These are phyloP conservation scores for Hypsibius dujardini DNA, from an alignment of 1,140 invertebrate species.

Conservation along the genomic window DNA sequence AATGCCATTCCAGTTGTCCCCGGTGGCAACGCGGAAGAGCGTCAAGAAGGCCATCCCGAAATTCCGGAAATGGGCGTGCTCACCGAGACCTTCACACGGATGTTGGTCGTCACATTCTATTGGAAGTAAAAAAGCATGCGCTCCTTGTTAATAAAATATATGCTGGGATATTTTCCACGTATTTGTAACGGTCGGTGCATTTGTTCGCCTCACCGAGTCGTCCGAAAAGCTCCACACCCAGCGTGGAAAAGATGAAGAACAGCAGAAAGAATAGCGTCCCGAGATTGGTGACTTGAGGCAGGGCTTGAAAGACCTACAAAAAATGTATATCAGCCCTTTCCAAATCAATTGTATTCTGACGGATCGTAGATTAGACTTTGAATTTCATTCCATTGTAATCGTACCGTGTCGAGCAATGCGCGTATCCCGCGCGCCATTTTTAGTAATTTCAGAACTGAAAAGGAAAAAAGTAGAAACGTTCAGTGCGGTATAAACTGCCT, in stretches of 20 bases:
- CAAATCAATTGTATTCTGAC: no score
- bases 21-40: conserved; percentile 91
- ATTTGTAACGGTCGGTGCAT: conserved; percentile 16
- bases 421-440: conserved; percentile 99
- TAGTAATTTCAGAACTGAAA: conserved; percentile 73
- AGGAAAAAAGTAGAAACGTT: conserved; percentile 28
- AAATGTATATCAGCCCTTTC: not conserved
- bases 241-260: conserved; percentile 97
- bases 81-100: conserved; percentile 91
- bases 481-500: no score
- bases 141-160: conserved; percentile 8
- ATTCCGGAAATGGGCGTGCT: conserved; percentile 96
- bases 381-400: not conserved
- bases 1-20: conserved; percentile 99
- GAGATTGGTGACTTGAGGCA: conserved; percentile 96
- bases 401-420: conserved; percentile 90
- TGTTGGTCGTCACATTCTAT: conserved; percentile 81
- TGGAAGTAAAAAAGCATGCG: conserved; percentile 23
- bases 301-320: conserved; percentile 54
- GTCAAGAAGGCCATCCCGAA: conserved; percentile 99
- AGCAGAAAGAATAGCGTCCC: conserved; percentile 93
- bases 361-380: not conserved
- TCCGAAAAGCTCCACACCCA: conserved; percentile 96
- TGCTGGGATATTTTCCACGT: conserved; percentile 17
- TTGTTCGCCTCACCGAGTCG: conserved; percentile 60